Conservation (phyloP, 2,113 vertebrate genomes). For the Myotis lucifugus region DNA sequence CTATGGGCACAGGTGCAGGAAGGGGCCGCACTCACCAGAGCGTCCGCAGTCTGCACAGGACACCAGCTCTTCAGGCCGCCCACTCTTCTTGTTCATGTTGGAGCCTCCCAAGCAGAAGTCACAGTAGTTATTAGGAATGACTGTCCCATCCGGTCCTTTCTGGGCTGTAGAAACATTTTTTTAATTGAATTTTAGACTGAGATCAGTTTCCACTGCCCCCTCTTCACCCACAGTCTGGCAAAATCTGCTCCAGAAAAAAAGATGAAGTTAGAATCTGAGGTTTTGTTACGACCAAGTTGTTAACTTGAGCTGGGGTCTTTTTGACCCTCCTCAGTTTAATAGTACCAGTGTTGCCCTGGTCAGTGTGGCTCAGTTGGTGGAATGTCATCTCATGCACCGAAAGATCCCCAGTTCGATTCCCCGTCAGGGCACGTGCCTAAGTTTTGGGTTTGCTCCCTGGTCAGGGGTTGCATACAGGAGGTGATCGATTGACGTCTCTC, state of each 20-base stretch:
- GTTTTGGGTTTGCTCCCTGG: no score
- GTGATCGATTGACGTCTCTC: no score
- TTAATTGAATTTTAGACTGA: conserved; percentile 68
- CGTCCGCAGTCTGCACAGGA: conserved; percentile 94
- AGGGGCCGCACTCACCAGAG: conserved; percentile 91
- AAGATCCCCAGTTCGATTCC: no score
- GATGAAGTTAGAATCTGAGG: not conserved
- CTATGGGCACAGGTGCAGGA: conserved; percentile 67
- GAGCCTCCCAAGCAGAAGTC: conserved; percentile 97
- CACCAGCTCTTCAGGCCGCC: conserved; percentile 95
- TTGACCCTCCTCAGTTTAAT: not conserved
- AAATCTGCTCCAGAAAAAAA: conserved; percentile 24
- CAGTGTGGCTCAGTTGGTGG: no score
- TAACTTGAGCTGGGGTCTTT: not conserved
- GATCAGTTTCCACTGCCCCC: not conserved
- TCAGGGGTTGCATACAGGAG: no score
- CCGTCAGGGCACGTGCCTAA: no score
- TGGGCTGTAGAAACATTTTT: conserved; percentile 86
- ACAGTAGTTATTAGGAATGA: conserved; percentile 97
- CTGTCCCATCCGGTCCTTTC: conserved; percentile 93
- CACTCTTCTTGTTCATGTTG: conserved; percentile 94
- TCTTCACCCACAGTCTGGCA: not conserved
- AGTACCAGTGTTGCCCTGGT: not conserved
- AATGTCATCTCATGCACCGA: no score
- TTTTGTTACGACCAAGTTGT: not conserved